Evolutionary conservation across 2,888 invertebrate genomes (phyloP), one percentile per base, ranked within the genome.

Genomic region (Rutpela maculata): DNA sequence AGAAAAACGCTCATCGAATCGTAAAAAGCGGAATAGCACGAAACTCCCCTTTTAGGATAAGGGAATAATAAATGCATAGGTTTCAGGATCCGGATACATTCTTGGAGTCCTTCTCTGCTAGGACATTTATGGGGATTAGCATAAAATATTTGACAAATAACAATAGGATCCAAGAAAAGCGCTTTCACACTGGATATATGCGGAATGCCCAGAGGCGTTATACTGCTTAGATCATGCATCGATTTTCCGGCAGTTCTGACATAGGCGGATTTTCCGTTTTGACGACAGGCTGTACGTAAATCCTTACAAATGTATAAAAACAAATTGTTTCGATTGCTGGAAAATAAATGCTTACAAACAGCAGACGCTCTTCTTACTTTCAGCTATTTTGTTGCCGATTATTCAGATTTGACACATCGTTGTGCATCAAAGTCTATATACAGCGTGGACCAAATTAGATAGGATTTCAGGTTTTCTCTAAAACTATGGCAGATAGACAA

Each of bases 101-200:
- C 62, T 63, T 63, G n/a, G 35, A 63, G 62, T 15, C 62, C 62
- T 35, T 35, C 31, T 63, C 31, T 35, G 17, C 62, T 35, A 63
- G 35, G 62, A 63, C 62, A 63, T 63, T 63, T 63, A 63, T 63
- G 31, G 35, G 62, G 62, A 63, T 63, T 63, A 63, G 62, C 62
- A 63, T 63, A 63, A 63, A 63, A 63, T 63, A 63, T 63, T 63
- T 63, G 62, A 35, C 62, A 63, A 63, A 63, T 63, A 63, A 63
- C 62, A 63, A 63, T 63, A 63, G 62, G 62, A 63, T 63, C 12
- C 35, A 35, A 31, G 60, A 11, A 31, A 63, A 63, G 62, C 62
- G 62, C 62, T 63, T 63, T 63, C 62, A 63, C 62, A 63, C 62
- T 63, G 31, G 62, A 63, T 63, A 31, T 63, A 31, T 63, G 35